Base-by-base conservation (phyloP, 2,797 vertebrate genomes). In the Numenius phaeopus region DNA sequence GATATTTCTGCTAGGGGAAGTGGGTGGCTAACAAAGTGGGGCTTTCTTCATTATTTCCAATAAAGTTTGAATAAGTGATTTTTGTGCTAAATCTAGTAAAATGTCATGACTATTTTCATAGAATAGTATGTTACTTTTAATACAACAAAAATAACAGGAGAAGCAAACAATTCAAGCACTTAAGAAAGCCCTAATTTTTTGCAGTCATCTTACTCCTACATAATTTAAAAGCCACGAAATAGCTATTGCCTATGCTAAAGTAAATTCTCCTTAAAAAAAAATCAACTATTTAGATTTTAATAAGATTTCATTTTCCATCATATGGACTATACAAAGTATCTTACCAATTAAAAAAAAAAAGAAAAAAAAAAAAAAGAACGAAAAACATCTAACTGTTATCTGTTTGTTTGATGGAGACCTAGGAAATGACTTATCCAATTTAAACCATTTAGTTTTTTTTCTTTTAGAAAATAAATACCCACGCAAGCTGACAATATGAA, bases 401-500 rank as follows among this genome's bases (percentile, higher is more conserved):
- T 71, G 15, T 75, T 75, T 80, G 19, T 42, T 72, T 79, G 42
- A 37, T 78, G 76, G 66, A 91, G 67, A 47, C 46, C 65, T 83
- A 87, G 78, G 50, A 96, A 95, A 92, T 52, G 42, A 27, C 42
- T 95, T 90, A 71, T 61, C 46, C 59, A 66, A 83, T 76, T 90
- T 75, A 93, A 94, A 65, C 16, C 2, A 39, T 87, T 96, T 76
- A 50, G 18, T 50, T 75, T 47, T 66, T 81, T 76, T 44, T 29
- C n/a, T 6, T 76, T 95, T 87, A 69, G 55, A 96, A 97, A 97
- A 93, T 79, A 95, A 94, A 92, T 79, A 19, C 59, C 81, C 47
- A 72, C 50, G 61, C 50, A 89, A 34, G 49, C 27, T 83, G 58
- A 57, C 24, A 52, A 64, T 29, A 87, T 9, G 39, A 83, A 87